Base-by-base conservation (phyloP, 2,797 vertebrate species). In the Gambusia yucatana region DNA sequence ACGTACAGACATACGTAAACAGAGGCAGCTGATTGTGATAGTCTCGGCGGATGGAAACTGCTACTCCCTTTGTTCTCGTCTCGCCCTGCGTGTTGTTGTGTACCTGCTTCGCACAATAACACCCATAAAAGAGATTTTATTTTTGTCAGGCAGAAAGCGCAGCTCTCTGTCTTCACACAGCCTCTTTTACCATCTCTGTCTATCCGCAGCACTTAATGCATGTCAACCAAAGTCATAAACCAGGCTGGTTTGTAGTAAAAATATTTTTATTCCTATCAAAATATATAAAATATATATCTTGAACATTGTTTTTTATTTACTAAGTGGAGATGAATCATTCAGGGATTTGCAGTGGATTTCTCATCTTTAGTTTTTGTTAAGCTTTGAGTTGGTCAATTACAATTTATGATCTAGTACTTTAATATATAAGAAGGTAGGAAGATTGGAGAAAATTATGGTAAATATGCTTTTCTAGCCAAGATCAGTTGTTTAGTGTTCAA, bases 21-120 rank as follows among this genome's bases (percentile, higher is more conserved):
- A 77, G 47, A 67, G 81, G 85, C 84, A 90, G 86, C 84, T 93
- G 85, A 95, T 92, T 90, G 88, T 84, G 84, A 84, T 90, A 65
- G 6, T 91, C 90, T 93, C 90, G 81, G 83, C 93, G 82, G 86
- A 93, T 94, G 85, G 78, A 82, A 79, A 83, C 81, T 79, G 75
- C 76, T 84, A 74, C 89, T 92, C 89, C 82, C 89, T 78, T 25
- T 75, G 86, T 78, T 89, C 76, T 82, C 85, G 80, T 85, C 80
- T 87, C 81, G 77, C 61, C 28, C 71, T 80, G 72, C 84, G 71
- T 83, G 82, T 81, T 75, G 17, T 75, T 71, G 75, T 57, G 48
- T 72, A 55, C 78, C 84, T 82, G 77, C 48, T 46, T 76, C 50
- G 17, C 82, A 78, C 46, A 73, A 74, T 74, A 77, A 61, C 46